phyloP scores from a whole-genome alignment of 92 coral and sea anemone genomes.

The Epizoanthus illoricatus region DNA sequence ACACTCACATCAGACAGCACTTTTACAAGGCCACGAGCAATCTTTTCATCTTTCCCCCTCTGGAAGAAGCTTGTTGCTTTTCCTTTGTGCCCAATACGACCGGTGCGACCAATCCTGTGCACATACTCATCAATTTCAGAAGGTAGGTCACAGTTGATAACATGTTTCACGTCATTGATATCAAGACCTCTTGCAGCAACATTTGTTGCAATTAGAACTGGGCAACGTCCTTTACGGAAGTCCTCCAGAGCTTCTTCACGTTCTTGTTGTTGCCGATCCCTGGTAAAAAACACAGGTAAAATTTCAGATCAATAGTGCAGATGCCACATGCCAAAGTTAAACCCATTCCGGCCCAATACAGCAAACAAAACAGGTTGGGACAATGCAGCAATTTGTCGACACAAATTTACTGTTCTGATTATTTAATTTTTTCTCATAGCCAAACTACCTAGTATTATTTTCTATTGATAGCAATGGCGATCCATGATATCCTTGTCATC shows the following conservation, averaged over 20 bases:
- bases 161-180: slow-evolving; percentile 87
- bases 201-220: slow-evolving; percentile 88
- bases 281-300: slow-evolving; percentile 10
- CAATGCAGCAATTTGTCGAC: too few relatives aligned
- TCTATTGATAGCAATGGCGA: too few relatives aligned
- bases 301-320: background rate
- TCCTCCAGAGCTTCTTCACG: slow-evolving; percentile 87
- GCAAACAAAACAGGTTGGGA: too few relatives aligned
- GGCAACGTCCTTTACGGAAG: slow-evolving; percentile 83
- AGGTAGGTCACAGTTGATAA: slow-evolving; percentile 88
- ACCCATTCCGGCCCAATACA: too few relatives aligned
- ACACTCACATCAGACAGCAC: slow-evolving; percentile 92
- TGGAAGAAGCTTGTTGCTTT: slow-evolving; percentile 83
- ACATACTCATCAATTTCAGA: slow-evolving; percentile 88
- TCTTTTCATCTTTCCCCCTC: slow-evolving; percentile 77
- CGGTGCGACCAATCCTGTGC: slow-evolving; percentile 91
- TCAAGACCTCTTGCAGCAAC: slow-evolving; percentile 96
- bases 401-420: too few relatives aligned
- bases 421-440: too few relatives aligned
- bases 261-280: slow-evolving; percentile 85
- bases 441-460: too few relatives aligned
- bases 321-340: background rate
- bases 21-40: slow-evolving; percentile 90
- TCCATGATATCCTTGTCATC: too few relatives aligned
- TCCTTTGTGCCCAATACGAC: slow-evolving; percentile 90